These are phyloP conservation scores for Catamblyrhynchus diadema DNA, from an alignment of 2,797 vertebrate genomes.

Conservation along the genomic window DNA sequence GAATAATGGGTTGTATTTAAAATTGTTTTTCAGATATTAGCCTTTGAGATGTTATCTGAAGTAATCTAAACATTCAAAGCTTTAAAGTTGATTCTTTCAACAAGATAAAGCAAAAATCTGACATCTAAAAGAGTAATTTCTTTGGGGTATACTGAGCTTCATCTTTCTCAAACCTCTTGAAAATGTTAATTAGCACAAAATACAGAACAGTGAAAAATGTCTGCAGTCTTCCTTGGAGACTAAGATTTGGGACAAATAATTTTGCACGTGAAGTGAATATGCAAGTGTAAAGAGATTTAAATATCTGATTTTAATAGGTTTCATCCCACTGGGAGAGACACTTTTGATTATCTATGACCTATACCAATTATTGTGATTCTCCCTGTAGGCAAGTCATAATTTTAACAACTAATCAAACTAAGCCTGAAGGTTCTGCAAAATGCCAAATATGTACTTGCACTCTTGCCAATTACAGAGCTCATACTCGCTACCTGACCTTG, in stretches of 20 bases:
- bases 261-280: slow-evolving; percentile 67
- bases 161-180: slow-evolving; percentile 54
- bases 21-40: slow-evolving; percentile 15
- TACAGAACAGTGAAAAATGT: slow-evolving; percentile 70
- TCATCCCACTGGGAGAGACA: slow-evolving; percentile 80
- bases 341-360: slow-evolving; percentile 92
- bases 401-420: slow-evolving; percentile 82
- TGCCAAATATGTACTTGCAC: slow-evolving; percentile 65
- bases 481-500: slow-evolving; percentile 59
- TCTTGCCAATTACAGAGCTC: slow-evolving; percentile 52
- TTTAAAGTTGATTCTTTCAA: slow-evolving; percentile 52
- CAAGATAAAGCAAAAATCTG: slow-evolving; percentile 52
- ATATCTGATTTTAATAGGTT: slow-evolving; percentile 90
- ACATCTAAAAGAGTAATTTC: slow-evolving; percentile 45
- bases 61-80: slow-evolving; percentile 47
- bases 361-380: slow-evolving; percentile 87
- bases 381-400: slow-evolving; percentile 83
- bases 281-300: slow-evolving; percentile 82
- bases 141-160: slow-evolving; percentile 33
- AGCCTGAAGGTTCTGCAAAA: slow-evolving; percentile 73
- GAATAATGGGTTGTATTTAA: background rate
- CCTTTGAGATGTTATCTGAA: slow-evolving; percentile 34
- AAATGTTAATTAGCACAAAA: slow-evolving; percentile 76
- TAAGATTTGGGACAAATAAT: slow-evolving; percentile 66
- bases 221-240: slow-evolving; percentile 68